A percentile compares a stretch with the other conserved stretches of the same genome.
Evolutionary conservation across 2,797 vertebrate genomes (phyloP).

Genomic region (Meda fulgida): DNA sequence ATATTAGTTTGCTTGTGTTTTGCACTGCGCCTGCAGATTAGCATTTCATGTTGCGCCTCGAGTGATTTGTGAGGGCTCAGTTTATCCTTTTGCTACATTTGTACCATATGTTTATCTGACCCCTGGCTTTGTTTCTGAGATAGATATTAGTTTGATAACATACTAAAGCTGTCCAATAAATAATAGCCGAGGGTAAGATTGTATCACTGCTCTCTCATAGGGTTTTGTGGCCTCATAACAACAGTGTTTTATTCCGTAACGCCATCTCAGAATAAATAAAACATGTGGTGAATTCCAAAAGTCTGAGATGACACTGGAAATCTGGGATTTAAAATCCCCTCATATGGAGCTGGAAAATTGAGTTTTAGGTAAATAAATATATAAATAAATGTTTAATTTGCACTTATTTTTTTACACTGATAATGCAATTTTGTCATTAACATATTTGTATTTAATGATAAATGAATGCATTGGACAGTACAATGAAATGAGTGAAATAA

Average conservation of each 20-base stretch:
- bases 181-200: constrained; percentile 7
- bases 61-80: constrained; percentile 1
- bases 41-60: not conserved
- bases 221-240: constrained; percentile 23
- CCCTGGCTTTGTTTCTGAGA: constrained; percentile 11
- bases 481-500: not conserved
- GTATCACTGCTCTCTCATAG: not conserved
- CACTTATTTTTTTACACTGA: not conserved
- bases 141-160: constrained; percentile 27
- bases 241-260: not conserved
- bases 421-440: not conserved
- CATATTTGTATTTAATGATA: not conserved
- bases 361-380: not conserved
- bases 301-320: not conserved
- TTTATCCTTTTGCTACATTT: constrained; percentile 2
- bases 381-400: not conserved
- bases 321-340: not conserved
- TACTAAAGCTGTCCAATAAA: constrained; percentile 8
- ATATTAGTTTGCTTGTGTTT: not conserved
- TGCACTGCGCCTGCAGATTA: not conserved
- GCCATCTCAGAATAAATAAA: not conserved
- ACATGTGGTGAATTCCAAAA: not conserved
- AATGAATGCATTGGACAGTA: not conserved
- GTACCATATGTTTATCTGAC: not conserved
- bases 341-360: not conserved